These are phyloP conservation scores for Nemoura dubitans DNA, from an alignment of 2,888 invertebrate species.

Conservation along the genomic window DNA sequence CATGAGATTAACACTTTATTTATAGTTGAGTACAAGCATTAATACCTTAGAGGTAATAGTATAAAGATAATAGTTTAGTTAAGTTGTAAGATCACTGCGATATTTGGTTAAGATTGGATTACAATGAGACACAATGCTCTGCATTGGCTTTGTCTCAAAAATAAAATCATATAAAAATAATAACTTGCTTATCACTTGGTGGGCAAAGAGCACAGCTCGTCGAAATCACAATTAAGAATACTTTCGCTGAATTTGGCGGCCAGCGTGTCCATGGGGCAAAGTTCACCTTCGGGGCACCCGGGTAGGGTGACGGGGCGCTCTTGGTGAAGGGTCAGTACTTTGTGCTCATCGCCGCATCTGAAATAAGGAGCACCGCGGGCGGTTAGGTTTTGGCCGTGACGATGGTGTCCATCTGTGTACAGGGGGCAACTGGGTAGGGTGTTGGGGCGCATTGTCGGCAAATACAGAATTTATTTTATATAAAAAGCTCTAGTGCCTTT, in stretches of 20 bases:
- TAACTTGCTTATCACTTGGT: background rate
- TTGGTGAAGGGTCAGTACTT: slow-evolving; percentile 77
- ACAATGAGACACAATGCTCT: background rate
- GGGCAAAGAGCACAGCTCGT: slow-evolving; percentile 68
- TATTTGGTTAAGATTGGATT: background rate
- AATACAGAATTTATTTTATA: no score
- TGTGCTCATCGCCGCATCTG: slow-evolving; percentile 65
- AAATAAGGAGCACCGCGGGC: slow-evolving; percentile 50
- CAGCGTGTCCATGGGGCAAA: slow-evolving; percentile 72
- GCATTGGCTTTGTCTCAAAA: background rate
- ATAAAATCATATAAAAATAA: background rate
- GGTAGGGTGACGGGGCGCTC: slow-evolving; percentile 75
- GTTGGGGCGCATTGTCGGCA: no score
- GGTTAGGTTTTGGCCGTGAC: no score
- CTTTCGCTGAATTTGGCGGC: slow-evolving; percentile 67
- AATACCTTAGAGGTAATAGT: background rate
- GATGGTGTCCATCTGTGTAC: no score
- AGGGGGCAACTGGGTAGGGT: no score
- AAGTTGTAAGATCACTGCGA: background rate
- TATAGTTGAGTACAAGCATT: background rate
- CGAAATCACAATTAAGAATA: slow-evolving; percentile 72
- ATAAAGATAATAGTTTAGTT: background rate
- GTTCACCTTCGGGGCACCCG: slow-evolving; percentile 69
- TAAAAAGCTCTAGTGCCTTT: no score
- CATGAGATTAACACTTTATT: background rate